Evolutionary conservation across 1,140 invertebrate genomes (phyloP).

Genomic region (Drosophila pachea): DNA sequence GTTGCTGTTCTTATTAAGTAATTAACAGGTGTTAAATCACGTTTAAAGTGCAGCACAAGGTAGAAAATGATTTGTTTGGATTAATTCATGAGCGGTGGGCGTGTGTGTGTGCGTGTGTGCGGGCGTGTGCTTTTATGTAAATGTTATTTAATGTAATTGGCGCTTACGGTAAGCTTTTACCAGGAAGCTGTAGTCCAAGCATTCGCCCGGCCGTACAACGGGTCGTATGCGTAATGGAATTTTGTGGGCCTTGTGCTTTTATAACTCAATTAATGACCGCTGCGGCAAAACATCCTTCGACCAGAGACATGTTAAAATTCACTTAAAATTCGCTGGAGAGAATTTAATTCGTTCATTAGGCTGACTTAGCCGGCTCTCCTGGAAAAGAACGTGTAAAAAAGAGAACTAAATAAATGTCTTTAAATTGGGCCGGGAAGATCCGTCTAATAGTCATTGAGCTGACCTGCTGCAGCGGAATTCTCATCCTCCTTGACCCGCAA

Average conservation of each 20-base stretch:
- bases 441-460: slow-evolving; percentile 58
- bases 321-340: slow-evolving; percentile 51
- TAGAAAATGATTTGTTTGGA: slow-evolving; percentile 55
- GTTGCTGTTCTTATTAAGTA: not conserved
- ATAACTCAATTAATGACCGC: slow-evolving; percentile 65
- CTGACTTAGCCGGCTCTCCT: slow-evolving; percentile 52
- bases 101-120: slow-evolving; percentile 2
- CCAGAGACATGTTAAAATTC: slow-evolving; percentile 56
- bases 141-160: slow-evolving; percentile 74
- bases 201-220: slow-evolving; percentile 43
- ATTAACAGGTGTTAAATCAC: slow-evolving; percentile 23
- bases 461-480: slow-evolving; percentile 34
- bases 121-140: slow-evolving; percentile 43
- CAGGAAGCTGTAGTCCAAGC: not conserved
- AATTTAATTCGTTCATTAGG: slow-evolving; percentile 27
- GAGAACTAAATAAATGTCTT: slow-evolving; percentile 34
- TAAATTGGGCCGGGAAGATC: slow-evolving; percentile 54
- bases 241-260: slow-evolving; percentile 54
- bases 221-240: slow-evolving; percentile 69
- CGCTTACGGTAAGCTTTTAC: slow-evolving; percentile 49
- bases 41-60: slow-evolving; percentile 25
- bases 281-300: not conserved
- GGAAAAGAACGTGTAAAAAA: slow-evolving; percentile 23
- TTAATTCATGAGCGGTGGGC: slow-evolving; percentile 34
- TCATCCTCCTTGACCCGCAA: slow-evolving; percentile 43